Percentiles rank a stretch among this genome's conserved stretches.
These are phyloP conservation scores for Coracopsis vasa DNA, from an alignment of 2,113 vertebrate genomes.

Conservation along the genomic window DNA sequence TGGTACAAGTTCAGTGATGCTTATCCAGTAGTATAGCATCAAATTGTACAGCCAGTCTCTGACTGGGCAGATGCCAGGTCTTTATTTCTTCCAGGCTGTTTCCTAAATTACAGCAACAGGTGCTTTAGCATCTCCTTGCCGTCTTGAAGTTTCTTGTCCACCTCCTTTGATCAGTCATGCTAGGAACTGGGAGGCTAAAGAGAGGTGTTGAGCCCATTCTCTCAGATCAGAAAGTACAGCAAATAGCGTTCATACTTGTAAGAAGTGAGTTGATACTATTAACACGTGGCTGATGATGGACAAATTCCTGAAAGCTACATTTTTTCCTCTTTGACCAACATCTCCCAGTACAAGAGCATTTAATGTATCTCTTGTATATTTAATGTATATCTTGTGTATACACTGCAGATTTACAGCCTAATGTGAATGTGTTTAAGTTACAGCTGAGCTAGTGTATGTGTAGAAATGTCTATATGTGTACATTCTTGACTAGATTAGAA, in stretches of 20 bases:
- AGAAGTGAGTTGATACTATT: not conserved
- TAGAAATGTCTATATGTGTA: not conserved
- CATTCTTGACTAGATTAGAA: not conserved
- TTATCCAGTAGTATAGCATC: not conserved
- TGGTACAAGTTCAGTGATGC: not conserved
- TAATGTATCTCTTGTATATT: too few relatives aligned
- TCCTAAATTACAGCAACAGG: slow-evolving; percentile 73
- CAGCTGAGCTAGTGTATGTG: not conserved
- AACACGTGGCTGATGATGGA: not conserved
- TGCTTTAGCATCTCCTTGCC: slow-evolving; percentile 78
- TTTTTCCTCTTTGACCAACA: not conserved
- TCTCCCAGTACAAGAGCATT: not conserved
- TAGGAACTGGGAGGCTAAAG: not conserved
- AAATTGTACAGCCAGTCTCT: not conserved
- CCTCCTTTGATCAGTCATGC: slow-evolving; percentile 52
- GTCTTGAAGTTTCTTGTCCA: slow-evolving; percentile 70
- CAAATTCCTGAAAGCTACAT: not conserved
- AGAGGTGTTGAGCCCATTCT: not conserved
- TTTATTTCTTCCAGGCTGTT: not conserved
- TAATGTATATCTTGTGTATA: too few relatives aligned
- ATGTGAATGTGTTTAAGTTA: not conserved
- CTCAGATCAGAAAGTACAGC: not conserved
- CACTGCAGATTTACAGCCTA: not conserved
- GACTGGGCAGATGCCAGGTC: not conserved
- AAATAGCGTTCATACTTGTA: not conserved